A percentile compares a stretch with the other conserved stretches of the same genome.
phyloP scores from a whole-genome alignment of 2,888 invertebrate genomes.

The Vanessa cardui region DNA sequence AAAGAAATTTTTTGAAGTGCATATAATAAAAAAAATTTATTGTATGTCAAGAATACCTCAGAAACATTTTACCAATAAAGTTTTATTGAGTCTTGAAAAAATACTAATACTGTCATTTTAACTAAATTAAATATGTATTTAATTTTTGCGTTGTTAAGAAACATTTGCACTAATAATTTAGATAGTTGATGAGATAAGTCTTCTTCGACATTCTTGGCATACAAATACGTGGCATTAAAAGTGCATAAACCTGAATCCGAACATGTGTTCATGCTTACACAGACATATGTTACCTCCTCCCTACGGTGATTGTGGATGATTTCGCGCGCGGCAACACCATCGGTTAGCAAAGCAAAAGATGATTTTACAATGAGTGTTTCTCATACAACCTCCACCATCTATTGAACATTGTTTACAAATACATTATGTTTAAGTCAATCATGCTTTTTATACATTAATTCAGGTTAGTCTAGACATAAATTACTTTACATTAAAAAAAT shows the following conservation, averaged over 20 bases:
- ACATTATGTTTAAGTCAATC: slow-evolving; percentile 15
- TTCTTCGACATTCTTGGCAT: background rate
- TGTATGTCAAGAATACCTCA: slow-evolving; percentile 5
- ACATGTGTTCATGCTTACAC: slow-evolving; percentile 36
- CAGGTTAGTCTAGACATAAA: too few species aligned
- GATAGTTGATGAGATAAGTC: too few species aligned
- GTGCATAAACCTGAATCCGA: slow-evolving; percentile 13
- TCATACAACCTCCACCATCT: slow-evolving; percentile 83
- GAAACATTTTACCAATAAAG: too few species aligned
- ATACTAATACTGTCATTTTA: too few species aligned
- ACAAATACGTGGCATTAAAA: background rate
- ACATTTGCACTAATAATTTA: too few species aligned
- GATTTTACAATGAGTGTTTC: slow-evolving; percentile 80
- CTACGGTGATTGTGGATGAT: slow-evolving; percentile 68
- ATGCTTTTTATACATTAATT: background rate
- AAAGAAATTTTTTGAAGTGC: background rate
- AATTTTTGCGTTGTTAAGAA: too few species aligned
- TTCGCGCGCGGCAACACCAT: slow-evolving; percentile 67
- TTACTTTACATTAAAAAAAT: too few species aligned
- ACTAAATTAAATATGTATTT: too few species aligned
- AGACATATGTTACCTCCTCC: slow-evolving; percentile 68
- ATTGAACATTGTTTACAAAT: slow-evolving; percentile 48
- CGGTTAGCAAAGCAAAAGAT: slow-evolving; percentile 82
- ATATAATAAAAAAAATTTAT: background rate
- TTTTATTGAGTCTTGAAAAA: too few species aligned